Conservation (phyloP, 1,140 invertebrate species). For the Augochlora pura region DNA sequence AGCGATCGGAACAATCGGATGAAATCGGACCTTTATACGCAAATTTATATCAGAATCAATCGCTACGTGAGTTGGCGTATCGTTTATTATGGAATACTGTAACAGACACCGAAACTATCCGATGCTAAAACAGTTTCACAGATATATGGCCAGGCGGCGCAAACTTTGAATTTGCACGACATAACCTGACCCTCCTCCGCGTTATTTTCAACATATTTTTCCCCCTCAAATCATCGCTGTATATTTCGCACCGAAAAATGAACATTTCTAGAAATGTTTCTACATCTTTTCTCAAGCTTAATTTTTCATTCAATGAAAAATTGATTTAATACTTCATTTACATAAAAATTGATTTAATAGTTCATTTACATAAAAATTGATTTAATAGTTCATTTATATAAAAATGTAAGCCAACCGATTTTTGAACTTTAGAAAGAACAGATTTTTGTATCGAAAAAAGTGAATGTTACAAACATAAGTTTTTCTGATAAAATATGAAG, state of each 20-base stretch:
- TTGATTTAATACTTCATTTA: no score
- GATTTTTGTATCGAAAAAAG: no score
- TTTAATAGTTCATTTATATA: no score
- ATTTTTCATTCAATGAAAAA: no score
- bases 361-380: no score
- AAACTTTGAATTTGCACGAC: not conserved
- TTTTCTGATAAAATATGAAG: no score
- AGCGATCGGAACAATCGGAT: constrained; percentile 2
- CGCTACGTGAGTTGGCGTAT: not conserved
- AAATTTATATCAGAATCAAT: constrained; percentile 10
- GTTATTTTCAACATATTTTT: not conserved
- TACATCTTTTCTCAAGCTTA: no score
- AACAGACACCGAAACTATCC: constrained; percentile 20
- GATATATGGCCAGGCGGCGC: constrained; percentile 3
- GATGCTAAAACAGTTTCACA: constrained; percentile 32
- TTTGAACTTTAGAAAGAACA: no score
- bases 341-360: no score
- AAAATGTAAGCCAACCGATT: no score
- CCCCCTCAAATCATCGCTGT: not conserved
- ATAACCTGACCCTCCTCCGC: not conserved
- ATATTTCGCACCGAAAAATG: not conserved
- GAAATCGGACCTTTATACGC: constrained; percentile 20
- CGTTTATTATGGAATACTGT: constrained; percentile 13
- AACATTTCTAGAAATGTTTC: no score
- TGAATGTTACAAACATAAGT: no score